Base-by-base conservation (phyloP, 2,797 vertebrate genomes). In the Chelmon rostratus region DNA sequence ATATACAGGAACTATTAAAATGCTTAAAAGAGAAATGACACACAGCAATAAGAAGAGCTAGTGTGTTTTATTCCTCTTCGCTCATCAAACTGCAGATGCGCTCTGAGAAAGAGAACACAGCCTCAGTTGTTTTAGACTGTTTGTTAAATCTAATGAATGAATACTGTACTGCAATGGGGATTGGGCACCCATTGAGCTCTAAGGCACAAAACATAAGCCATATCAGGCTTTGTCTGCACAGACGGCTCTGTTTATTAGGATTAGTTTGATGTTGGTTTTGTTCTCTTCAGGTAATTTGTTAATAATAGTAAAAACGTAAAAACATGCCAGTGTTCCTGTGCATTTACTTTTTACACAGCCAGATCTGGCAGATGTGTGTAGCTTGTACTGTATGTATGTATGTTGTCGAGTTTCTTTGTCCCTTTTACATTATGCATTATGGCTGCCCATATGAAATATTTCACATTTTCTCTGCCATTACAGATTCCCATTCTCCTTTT, bases 401-500 rank as follows among this genome's bases (percentile, higher is more conserved):
- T 76, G 25, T 40, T 19, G 54, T 33, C 40, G 6, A 53, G 5
- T 66, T 54, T 31, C 35, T 53, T 46, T 73, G 23, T 42, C 8
- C 47, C 40, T 35, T 47, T 16, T 69, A 40, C 54, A 81, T 57
- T 38, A 56, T 70, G 53, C 7, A 49, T 59, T 3, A 65, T 21
- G 18, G 47, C 40, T 19, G 33, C 10, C 4, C 5, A 15, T 42
- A 12, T 66, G 18, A 61, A 40, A 72, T 78, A 52, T 53, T 63
- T 37, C 58, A 38, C 8, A 23, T 69, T 73, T 65, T 61, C 42
- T 25, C 13, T 38, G 13, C 25, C 0, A 0, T 49, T 10, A 40
- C 35, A 25, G 11, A 77, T 64, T 73, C 49, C 6, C 5, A 35
- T 33, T 54, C 23, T 21, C 3, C 18, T 42, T 54, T 12, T 10